Evolutionary conservation across 2,888 invertebrate genomes (phyloP).

Genomic region (Meteorus colon): DNA sequence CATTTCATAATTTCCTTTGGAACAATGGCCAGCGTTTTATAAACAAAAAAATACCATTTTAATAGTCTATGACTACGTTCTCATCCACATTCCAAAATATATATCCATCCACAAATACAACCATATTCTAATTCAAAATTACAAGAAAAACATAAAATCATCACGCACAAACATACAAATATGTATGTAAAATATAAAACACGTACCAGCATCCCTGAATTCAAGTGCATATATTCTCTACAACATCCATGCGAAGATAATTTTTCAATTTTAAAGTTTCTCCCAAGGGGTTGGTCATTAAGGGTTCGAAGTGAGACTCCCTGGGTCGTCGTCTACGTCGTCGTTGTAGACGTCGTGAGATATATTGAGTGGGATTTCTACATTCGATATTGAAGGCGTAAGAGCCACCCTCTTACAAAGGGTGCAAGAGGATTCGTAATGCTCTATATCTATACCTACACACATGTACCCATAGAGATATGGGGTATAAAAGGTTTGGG

Average conservation of each 20-base stretch:
- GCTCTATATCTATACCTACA: slow-evolving; percentile 49
- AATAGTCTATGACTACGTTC: no score
- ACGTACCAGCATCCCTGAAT: slow-evolving; percentile 33
- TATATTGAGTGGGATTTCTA: slow-evolving; percentile 45
- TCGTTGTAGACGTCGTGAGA: slow-evolving; percentile 54
- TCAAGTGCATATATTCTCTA: slow-evolving; percentile 60
- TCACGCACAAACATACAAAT: slow-evolving; percentile 27
- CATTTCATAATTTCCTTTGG: no score
- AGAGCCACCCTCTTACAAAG: not conserved
- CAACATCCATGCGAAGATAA: slow-evolving; percentile 68
- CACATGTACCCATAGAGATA: not conserved
- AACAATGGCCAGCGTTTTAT: no score
- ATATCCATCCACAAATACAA: not conserved
- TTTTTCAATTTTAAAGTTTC: slow-evolving; percentile 73
- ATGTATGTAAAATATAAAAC: slow-evolving; percentile 31
- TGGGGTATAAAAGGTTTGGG: slow-evolving; percentile 45
- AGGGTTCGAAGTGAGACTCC: slow-evolving; percentile 72
- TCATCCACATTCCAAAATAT: no score
- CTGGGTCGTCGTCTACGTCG: slow-evolving; percentile 59
- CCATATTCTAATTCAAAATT: slow-evolving; percentile 7
- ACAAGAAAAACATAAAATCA: not conserved
- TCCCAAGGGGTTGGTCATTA: slow-evolving; percentile 72
- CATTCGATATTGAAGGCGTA: slow-evolving; percentile 43
- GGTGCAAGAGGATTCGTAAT: slow-evolving; percentile 53
- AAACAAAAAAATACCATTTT: no score